A percentile compares a stretch with the other conserved stretches of the same genome.
Evolutionary conservation across 1,140 invertebrate species (phyloP).

Genomic region (Phymorhynchus buccinoides): DNA sequence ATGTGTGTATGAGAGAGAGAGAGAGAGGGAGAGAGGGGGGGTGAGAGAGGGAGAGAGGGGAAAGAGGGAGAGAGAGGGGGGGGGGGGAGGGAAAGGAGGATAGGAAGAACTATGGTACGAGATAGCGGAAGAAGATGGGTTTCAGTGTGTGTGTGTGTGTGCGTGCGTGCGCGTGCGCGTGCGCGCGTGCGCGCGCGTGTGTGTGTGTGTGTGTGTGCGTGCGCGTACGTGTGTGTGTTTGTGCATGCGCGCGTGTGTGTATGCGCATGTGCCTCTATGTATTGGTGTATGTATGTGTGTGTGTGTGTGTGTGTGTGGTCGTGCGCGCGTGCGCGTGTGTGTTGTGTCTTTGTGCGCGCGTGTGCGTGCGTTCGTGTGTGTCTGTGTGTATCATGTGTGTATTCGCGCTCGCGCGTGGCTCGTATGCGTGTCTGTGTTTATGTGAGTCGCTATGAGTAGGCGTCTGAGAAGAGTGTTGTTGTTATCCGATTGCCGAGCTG

Average conservation of each 20-base stretch:
- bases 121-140: background rate
- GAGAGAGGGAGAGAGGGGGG: background rate
- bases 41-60: background rate
- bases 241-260: background rate
- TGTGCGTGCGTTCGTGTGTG: too few relatives aligned
- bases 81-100: background rate
- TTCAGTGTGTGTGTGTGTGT: slow-evolving; percentile 20
- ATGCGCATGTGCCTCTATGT: too few relatives aligned
- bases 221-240: background rate
- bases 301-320: too few relatives aligned
- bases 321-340: too few relatives aligned
- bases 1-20: background rate
- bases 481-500: too few relatives aligned
- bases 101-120: background rate
- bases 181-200: background rate
- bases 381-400: too few relatives aligned
- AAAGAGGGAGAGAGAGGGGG: background rate
- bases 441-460: too few relatives aligned
- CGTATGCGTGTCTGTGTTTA: too few relatives aligned
- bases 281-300: too few relatives aligned
- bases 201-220: background rate
- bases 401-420: too few relatives aligned
- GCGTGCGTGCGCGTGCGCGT: background rate
- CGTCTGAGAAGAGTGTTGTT: too few relatives aligned
- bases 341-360: too few relatives aligned